Conservation (phyloP, 2,113 vertebrate species). For the Numenius arquata region DNA sequence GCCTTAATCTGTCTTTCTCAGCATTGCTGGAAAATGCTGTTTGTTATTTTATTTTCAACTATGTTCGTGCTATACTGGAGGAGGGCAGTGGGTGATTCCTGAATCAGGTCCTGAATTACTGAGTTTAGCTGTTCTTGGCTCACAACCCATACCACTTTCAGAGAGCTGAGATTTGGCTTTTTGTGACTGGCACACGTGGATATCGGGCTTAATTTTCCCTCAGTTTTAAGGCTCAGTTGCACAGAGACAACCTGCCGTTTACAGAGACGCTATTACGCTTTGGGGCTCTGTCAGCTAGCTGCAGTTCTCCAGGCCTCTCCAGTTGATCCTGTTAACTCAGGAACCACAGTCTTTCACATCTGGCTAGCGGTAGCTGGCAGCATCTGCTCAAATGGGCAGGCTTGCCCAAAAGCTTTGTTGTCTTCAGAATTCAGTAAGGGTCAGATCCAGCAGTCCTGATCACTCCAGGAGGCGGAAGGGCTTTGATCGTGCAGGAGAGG, state of each 20-base stretch:
- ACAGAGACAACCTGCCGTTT: not conserved
- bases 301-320: not conserved
- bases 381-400: fast-evolving
- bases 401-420: not conserved
- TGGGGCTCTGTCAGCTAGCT: not conserved
- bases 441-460: not conserved
- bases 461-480: not conserved
- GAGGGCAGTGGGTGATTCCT: fast-evolving
- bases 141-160: not conserved
- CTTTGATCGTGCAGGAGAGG: not conserved
- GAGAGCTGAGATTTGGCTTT: not conserved
- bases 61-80: not conserved
- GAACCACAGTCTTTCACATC: not conserved
- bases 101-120: not conserved
- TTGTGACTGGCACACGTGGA: not conserved
- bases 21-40: not conserved
- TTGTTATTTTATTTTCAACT: not conserved
- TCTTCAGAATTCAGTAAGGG: not conserved
- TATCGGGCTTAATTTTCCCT: not conserved
- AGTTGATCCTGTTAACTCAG: not conserved
- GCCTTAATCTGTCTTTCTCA: not conserved
- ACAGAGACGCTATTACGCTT: fast-evolving
- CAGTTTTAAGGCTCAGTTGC: not conserved
- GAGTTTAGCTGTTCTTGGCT: not conserved
- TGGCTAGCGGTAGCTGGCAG: not conserved